phyloP scores from a whole-genome alignment of 2,113 vertebrate species.

The Callospermophilus lateralis region DNA sequence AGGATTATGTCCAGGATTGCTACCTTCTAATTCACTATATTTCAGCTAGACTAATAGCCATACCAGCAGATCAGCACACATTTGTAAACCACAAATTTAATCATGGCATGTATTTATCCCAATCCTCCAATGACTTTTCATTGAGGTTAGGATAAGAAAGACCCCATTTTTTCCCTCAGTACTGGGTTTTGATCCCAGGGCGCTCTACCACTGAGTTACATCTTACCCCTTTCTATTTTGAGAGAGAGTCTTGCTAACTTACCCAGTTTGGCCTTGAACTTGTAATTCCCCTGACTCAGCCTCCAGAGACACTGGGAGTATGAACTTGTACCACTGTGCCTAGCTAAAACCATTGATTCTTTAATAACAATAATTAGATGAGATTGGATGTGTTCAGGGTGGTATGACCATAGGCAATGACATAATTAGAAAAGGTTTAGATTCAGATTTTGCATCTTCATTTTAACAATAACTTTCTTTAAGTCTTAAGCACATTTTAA shows the following conservation, averaged over 20 bases:
- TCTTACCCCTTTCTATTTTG: too few species aligned
- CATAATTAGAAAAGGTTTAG: background rate
- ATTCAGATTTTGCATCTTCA: constrained; percentile 27
- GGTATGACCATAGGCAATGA: background rate
- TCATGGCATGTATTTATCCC: background rate
- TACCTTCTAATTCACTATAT: background rate
- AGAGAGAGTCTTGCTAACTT: too few species aligned
- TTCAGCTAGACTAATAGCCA: background rate
- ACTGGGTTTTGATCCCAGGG: too few species aligned
- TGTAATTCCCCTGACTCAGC: too few species aligned
- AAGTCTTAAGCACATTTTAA: background rate
- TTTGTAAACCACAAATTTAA: constrained; percentile 1
- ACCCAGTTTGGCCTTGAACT: too few species aligned
- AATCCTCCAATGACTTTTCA: background rate
- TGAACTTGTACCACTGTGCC: too few species aligned
- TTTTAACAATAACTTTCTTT: background rate
- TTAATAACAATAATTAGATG: background rate
- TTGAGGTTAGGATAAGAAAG: background rate
- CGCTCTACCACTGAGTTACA: too few species aligned
- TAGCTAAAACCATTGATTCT: background rate
- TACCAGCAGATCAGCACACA: background rate
- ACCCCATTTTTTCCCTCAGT: background rate
- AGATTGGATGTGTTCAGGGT: too few species aligned
- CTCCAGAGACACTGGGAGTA: too few species aligned
- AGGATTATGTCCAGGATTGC: background rate